Conservation (phyloP, 2,113 vertebrate species). For the Paratilapia polleni region DNA sequence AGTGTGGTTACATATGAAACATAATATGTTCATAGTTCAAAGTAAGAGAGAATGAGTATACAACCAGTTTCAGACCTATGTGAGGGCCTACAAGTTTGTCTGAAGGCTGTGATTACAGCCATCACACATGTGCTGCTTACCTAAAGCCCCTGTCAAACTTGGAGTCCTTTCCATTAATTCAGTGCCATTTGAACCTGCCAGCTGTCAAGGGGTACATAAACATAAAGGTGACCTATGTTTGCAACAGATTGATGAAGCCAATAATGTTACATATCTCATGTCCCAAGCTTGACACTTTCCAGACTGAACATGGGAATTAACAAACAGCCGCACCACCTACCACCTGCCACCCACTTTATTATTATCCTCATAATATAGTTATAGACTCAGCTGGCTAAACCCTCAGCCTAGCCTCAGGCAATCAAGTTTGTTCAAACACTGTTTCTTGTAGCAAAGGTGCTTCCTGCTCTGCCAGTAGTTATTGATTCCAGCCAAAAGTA, state of each 20-base stretch:
- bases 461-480: constrained; percentile 31
- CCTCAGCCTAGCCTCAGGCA: constrained; percentile 6
- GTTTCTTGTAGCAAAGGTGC: constrained; percentile 25
- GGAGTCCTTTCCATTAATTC: neutral
- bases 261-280: neutral
- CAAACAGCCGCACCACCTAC: constrained; percentile 8
- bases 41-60: neutral
- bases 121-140: neutral
- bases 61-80: neutral
- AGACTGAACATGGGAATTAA: constrained; percentile 12
- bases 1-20: neutral
- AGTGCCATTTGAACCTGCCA: neutral
- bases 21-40: neutral
- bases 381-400: constrained; percentile 6
- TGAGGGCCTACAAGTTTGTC: neutral
- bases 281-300: constrained; percentile 17
- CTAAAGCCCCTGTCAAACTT: neutral
- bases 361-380: constrained; percentile 14
- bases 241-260: constrained; percentile 4
- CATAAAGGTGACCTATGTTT: neutral
- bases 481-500: constrained; percentile 52
- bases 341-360: constrained; percentile 20
- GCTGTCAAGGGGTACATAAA: neutral
- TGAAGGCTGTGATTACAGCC: constrained; percentile 3
- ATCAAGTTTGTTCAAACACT: constrained; percentile 30